These are phyloP conservation scores for Alviniconcha strummeri DNA, from an alignment of 2,888 invertebrate species.

Conservation along the genomic window DNA sequence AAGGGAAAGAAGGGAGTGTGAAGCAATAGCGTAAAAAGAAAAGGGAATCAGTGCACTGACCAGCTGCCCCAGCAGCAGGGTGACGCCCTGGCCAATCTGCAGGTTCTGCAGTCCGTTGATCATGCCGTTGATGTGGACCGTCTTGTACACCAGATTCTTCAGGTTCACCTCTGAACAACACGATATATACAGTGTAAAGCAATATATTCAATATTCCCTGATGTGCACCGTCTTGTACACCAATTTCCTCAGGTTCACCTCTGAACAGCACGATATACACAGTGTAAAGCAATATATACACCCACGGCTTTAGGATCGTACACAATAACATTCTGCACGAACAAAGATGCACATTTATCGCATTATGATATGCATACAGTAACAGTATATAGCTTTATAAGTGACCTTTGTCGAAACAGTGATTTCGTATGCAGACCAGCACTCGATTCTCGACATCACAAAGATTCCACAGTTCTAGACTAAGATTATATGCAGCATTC, in stretches of 20 bases:
- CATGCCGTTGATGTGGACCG: constrained; percentile 54
- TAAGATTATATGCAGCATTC: no score
- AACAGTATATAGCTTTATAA: no score
- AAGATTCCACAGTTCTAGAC: no score
- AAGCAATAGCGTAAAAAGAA: no score
- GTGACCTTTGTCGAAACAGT: neutral
- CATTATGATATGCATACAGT: no score
- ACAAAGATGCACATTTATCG: no score
- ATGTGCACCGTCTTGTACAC: constrained; percentile 52
- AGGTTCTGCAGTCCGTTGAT: constrained; percentile 53
- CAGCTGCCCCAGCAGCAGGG: constrained; percentile 24
- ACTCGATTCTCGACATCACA: no score
- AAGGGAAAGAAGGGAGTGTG: no score
- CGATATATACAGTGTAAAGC: neutral
- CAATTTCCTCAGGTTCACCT: constrained; percentile 45
- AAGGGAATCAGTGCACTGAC: neutral
- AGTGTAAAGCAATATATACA: no score
- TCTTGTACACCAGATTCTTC: constrained; percentile 47
- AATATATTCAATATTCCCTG: neutral
- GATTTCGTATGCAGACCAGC: no score
- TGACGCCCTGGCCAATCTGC: constrained; percentile 45
- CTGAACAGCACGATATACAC: constrained; percentile 34
- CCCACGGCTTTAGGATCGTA: no score
- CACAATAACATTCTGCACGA: no score
- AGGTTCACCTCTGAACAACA: constrained; percentile 45